Conservation (phyloP, 2,797 vertebrate species). For the Paratrypauchen microcephalus region DNA sequence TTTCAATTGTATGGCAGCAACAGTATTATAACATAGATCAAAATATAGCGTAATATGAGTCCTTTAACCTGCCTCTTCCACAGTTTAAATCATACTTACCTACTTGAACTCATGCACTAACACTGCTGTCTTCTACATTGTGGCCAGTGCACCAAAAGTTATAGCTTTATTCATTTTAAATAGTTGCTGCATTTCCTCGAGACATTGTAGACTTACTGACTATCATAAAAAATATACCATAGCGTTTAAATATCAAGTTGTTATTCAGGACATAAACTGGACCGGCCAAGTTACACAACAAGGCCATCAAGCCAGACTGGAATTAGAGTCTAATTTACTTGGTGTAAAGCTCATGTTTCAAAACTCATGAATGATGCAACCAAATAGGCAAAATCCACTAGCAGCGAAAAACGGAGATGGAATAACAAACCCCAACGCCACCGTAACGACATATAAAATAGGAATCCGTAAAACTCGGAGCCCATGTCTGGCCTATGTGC, state of each 20-base stretch:
- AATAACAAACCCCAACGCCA: not conserved
- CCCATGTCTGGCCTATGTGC: slow-evolving; percentile 16
- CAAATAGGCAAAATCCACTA: not conserved
- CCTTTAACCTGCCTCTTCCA: no score
- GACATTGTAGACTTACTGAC: not conserved
- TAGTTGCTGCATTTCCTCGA: no score
- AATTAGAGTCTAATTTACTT: not conserved
- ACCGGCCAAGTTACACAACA: not conserved
- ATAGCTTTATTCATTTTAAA: no score
- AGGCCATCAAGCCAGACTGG: not conserved
- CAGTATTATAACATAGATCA: no score
- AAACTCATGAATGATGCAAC: slow-evolving; percentile 4
- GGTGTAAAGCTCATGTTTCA: not conserved
- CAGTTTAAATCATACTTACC: no score
- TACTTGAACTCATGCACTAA: no score
- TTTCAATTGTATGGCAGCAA: no score
- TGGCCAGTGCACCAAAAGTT: no score
- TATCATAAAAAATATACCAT: not conserved
- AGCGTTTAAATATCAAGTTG: not conserved
- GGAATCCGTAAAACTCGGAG: not conserved
- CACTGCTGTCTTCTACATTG: no score
- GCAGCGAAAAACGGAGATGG: not conserved
- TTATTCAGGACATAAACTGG: not conserved
- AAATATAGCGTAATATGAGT: no score
- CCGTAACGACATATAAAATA: not conserved